A percentile compares a stretch with the other conserved stretches of the same genome.
Evolutionary conservation across 2,888 invertebrate genomes (phyloP).

Genomic region (Tholera decimalis): DNA sequence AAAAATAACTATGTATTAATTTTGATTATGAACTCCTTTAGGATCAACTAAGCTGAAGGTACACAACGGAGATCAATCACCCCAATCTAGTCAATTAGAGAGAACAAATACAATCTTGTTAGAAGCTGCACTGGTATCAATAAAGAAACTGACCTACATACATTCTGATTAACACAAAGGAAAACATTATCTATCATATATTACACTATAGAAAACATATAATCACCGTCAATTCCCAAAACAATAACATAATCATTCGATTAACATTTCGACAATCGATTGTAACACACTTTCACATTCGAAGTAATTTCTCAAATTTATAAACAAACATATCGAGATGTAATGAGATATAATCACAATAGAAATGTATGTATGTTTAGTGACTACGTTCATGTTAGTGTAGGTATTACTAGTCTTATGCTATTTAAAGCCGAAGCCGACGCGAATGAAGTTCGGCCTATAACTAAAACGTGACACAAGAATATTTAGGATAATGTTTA

Average conservation of each 20-base stretch:
- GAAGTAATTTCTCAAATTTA: conserved; percentile 66
- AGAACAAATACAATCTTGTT: neutral
- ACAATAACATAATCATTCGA: conserved; percentile 59
- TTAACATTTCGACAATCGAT: conserved; percentile 62
- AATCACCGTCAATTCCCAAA: conserved; percentile 55
- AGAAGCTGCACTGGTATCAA: neutral
- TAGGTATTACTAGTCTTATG: neutral
- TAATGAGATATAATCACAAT: conserved; percentile 83
- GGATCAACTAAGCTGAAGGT: neutral
- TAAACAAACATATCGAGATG: conserved; percentile 75
- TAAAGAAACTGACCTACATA: conserved; percentile 7
- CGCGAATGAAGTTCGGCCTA: neutral
- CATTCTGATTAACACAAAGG: conserved; percentile 16
- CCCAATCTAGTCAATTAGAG: no score
- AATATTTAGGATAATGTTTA: neutral
- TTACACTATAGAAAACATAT: conserved; percentile 22
- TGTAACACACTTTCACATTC: conserved; percentile 65
- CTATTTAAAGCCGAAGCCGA: conserved; percentile 26
- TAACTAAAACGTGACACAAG: neutral
- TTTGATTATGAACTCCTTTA: no score
- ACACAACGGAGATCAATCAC: neutral
- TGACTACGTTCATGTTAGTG: conserved; percentile 22
- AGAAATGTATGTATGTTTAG: conserved; percentile 72
- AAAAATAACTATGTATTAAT: no score
- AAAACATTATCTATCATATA: conserved; percentile 6